phyloP scores from a whole-genome alignment of 2,113 vertebrate species.

The Heptranchias perlo region DNA sequence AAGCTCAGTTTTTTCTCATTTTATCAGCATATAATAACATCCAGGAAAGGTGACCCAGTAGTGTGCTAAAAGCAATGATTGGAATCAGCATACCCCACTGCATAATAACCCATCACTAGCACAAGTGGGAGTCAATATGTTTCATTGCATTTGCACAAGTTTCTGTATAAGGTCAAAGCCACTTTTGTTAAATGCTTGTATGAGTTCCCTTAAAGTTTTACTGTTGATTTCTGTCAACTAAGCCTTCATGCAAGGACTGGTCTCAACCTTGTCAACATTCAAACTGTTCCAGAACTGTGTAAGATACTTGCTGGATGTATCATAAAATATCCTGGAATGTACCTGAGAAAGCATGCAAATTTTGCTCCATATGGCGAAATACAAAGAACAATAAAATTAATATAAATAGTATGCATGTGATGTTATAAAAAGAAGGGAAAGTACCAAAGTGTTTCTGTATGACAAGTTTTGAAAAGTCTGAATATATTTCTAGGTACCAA shows the following conservation, averaged over 20 bases:
- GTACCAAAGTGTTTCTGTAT: not conserved
- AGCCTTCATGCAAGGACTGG: not conserved
- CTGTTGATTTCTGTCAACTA: not conserved
- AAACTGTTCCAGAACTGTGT: not conserved
- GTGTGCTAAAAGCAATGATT: not conserved
- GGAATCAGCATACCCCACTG: not conserved
- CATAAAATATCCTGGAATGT: not conserved
- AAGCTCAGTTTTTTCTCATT: not conserved
- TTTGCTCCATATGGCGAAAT: not conserved
- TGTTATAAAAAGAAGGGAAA: not conserved
- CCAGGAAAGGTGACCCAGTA: not conserved
- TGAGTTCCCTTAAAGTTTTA: not conserved
- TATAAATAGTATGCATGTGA: not conserved
- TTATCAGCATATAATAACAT: not conserved
- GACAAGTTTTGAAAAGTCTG: not conserved
- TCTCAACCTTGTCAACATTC: not conserved
- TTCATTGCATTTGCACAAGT: not conserved
- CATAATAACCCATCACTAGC: not conserved
- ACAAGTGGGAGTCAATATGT: not conserved
- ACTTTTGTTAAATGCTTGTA: not conserved
- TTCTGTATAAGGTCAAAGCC: not conserved
- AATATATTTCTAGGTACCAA: not conserved
- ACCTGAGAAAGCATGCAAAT: not conserved
- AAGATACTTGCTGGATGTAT: not conserved
- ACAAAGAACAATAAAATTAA: not conserved